Evolutionary conservation across 2,888 invertebrate genomes (phyloP), one percentile per base, ranked within the genome.

Genomic region (Amphimallon solstitiale): DNA sequence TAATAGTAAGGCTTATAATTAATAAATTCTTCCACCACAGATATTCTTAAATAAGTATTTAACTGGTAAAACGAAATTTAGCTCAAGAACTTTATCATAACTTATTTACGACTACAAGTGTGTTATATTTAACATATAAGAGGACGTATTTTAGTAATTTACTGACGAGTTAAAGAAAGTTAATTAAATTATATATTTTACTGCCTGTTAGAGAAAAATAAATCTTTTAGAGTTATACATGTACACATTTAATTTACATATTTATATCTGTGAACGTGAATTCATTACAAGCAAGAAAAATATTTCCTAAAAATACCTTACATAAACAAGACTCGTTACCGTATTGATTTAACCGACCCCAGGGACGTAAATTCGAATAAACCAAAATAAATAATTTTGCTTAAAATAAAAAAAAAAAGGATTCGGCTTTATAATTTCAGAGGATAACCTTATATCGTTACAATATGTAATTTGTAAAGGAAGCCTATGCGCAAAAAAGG

Each of bases 141-240:
- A n/a, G n/a, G n/a, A n/a, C 6, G 29, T 29, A 5, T 29, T 29
- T 9, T 9, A 29, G 29, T 29, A 29, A 35, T 14, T 34, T 15
- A 12, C 14, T 15, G 35, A 51, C 6, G 10, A 34, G 10, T 35
- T n/a, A 51, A 23, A 15, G 51, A 34, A 51, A 51, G 35, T 51
- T 10, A 51, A 14, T 35, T 51, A 51, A 51, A 35, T 51, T 51
- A 37, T 15, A 35, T 51, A 35, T 56, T 56, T 29, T 56, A 56
- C 29, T 43, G 21, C 56, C 56, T 15, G 37, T 23, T 23, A 21
- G 21, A 56, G 7, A 9, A 19, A 19, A 52, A 52, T 52, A 52
- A 56, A 21, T 56, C 23, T 29, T 9, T 56, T 56, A 51, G 35
- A 35, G 15, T 40, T 23, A 7, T 38, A n/a, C 17, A 40, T 23